Percentiles rank a stretch among this genome's conserved stretches.
Conservation (phyloP, 2,888 invertebrate species). For the Drosophila differens region DNA sequence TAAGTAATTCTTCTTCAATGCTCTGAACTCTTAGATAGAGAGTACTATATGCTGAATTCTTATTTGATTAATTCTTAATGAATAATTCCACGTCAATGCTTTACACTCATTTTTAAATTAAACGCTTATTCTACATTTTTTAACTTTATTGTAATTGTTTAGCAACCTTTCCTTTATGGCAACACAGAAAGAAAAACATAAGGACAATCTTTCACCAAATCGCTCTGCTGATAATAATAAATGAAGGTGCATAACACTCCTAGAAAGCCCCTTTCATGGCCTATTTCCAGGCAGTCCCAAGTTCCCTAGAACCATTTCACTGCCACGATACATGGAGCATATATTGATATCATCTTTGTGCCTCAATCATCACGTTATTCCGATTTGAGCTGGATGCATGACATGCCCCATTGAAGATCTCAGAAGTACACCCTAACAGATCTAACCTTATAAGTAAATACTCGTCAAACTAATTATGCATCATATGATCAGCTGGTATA, state of each 20-base stretch:
- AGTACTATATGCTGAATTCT: not conserved
- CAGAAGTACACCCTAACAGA: not conserved
- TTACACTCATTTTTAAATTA: slow-evolving; percentile 4
- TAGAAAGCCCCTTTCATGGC: not conserved
- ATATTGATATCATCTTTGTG: slow-evolving; percentile 48
- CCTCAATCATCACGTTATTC: not conserved
- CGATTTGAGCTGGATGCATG: not conserved
- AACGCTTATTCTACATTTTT: not conserved
- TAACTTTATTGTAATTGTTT: not conserved
- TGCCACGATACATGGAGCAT: slow-evolving; percentile 59
- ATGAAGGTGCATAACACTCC: not conserved
- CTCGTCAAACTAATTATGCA: not conserved
- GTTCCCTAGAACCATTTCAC: slow-evolving; percentile 84
- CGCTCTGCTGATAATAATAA: too few species aligned
- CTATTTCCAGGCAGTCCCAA: slow-evolving; percentile 86
- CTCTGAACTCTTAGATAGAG: not conserved
- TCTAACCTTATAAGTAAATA: not conserved
- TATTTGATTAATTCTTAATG: not conserved
- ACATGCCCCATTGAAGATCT: not conserved
- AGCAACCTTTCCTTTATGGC: not conserved
- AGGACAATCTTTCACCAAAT: too few species aligned
- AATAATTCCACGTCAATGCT: not conserved
- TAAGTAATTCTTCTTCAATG: not conserved
- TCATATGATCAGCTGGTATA: not conserved
- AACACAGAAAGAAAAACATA: not conserved